phyloP scores from a whole-genome alignment of 2,888 invertebrate genomes.

The Cheilosia urbana region DNA sequence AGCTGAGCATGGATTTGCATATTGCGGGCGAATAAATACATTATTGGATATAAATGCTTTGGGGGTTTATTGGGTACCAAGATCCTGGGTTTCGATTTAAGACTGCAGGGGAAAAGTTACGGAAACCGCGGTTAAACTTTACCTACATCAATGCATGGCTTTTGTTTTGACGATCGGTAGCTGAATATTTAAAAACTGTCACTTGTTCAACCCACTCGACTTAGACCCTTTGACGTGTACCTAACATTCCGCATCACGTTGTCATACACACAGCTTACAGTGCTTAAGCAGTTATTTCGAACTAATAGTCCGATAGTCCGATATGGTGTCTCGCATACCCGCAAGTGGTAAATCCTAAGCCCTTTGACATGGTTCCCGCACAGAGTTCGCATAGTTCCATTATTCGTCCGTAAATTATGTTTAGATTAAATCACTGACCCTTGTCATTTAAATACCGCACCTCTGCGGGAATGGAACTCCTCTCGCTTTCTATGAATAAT shows the following conservation, averaged over 20 bases:
- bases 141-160: no score
- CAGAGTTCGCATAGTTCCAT: constrained; percentile 19
- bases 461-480: constrained; percentile 14
- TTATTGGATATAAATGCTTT: not conserved
- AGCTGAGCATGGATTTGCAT: not conserved
- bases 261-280: not conserved
- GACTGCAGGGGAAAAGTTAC: no score
- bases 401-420: constrained; percentile 29
- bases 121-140: no score
- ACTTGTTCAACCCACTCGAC: no score
- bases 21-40: not conserved
- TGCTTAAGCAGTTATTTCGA: not conserved
- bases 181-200: no score
- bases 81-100: not conserved
- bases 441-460: constrained; percentile 24
- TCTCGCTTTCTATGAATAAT: constrained; percentile 45
- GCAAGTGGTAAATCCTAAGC: not conserved
- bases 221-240: not conserved
- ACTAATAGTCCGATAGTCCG: not conserved
- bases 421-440: constrained; percentile 44
- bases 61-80: not conserved
- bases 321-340: not conserved
- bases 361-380: constrained; percentile 4
- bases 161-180: no score
- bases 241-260: not conserved